Conservation (phyloP, 2,797 vertebrate genomes). For the Hydrocynus forskahlii region DNA sequence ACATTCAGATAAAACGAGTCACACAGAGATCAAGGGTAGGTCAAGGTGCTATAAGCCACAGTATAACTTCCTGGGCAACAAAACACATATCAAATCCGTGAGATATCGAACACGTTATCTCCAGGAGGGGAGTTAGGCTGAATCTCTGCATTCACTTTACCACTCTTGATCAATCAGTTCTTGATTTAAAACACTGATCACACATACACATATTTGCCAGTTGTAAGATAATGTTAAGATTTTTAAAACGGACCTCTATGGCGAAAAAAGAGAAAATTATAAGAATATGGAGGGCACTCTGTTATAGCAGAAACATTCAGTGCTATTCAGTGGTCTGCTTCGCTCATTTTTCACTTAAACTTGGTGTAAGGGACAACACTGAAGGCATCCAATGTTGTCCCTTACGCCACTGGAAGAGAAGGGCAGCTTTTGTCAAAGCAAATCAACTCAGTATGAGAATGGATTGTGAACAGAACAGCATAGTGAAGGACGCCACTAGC, state of each 20-base stretch:
- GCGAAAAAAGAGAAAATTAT: background rate
- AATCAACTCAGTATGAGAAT: background rate
- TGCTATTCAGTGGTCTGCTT: too few species aligned
- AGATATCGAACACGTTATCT: background rate
- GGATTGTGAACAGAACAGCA: background rate
- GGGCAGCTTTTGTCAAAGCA: background rate
- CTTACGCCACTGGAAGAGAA: background rate
- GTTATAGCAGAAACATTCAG: background rate
- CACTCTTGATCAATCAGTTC: background rate
- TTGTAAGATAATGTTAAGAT: background rate
- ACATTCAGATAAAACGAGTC: background rate
- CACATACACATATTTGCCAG: too few species aligned
- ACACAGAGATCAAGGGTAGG: background rate
- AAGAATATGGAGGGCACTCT: background rate
- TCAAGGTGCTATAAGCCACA: background rate
- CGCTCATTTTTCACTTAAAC: background rate
- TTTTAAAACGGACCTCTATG: background rate
- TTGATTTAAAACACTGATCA: background rate
- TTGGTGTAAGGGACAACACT: too few species aligned
- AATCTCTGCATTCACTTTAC: too few species aligned
- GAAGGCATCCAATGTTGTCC: background rate
- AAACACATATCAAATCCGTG: background rate
- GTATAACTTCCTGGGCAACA: background rate
- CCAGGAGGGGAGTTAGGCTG: background rate
- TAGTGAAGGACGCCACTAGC: background rate